A percentile compares a stretch with the other conserved stretches of the same genome.
These are phyloP conservation scores for Glaucomys volans DNA, from an alignment of 2,113 vertebrate genomes.

Conservation along the genomic window DNA sequence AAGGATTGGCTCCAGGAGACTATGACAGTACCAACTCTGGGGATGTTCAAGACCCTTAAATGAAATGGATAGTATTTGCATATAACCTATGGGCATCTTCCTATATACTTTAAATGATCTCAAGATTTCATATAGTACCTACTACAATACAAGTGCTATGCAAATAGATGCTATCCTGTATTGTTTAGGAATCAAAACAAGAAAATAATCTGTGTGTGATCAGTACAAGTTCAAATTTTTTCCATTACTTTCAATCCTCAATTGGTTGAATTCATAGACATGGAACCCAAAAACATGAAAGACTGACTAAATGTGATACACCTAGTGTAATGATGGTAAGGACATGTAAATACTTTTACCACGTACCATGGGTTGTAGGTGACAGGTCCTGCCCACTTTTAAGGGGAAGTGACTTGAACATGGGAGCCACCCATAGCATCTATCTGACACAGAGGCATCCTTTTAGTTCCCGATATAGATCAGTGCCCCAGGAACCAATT, in stretches of 20 bases:
- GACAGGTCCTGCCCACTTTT: neutral
- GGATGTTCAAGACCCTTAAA: neutral
- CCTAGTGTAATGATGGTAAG: accelerated
- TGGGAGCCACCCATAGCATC: accelerated
- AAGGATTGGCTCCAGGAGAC: neutral
- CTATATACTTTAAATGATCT: neutral
- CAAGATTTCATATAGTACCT: neutral
- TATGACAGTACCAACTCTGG: neutral
- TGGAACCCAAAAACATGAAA: neutral
- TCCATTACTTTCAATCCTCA: neutral
- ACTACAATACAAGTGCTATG: neutral
- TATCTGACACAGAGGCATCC: accelerated
- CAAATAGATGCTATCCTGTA: too few relatives aligned
- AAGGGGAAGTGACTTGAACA: neutral
- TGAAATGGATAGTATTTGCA: neutral
- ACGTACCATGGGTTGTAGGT: neutral
- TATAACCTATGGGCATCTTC: neutral
- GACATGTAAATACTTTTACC: neutral
- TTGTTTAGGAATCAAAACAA: neutral
- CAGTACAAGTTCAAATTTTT: neutral
- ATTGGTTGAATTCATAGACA: neutral
- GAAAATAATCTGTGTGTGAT: neutral
- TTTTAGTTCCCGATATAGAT: neutral
- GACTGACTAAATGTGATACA: neutral
- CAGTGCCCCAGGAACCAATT: neutral